Evolutionary conservation across 1,140 invertebrate species (phyloP).

Genomic region (Oreohelix idahoensis): DNA sequence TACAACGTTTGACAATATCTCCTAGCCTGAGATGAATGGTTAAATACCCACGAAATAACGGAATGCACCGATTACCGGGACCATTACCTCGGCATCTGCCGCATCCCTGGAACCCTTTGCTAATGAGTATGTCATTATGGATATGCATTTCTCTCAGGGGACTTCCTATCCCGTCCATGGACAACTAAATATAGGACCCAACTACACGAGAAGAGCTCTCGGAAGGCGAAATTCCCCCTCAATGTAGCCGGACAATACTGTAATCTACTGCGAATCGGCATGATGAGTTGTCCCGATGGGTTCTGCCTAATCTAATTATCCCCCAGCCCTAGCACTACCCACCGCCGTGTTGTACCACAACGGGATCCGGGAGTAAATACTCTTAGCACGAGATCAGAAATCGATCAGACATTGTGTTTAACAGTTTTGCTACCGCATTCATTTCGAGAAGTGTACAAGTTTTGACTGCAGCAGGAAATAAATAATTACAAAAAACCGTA

Average conservation of each 20-base stretch:
- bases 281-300: not conserved
- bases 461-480: not conserved
- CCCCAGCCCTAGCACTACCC: not conserved
- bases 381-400: not conserved
- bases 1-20: too few species aligned
- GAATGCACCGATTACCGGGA: too few species aligned
- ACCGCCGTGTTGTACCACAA: not conserved
- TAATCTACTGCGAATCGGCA: not conserved
- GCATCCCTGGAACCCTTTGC: not conserved
- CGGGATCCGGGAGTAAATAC: not conserved
- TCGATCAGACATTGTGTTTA: not conserved
- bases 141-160: not conserved
- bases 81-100: too few species aligned
- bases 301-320: not conserved
- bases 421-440: not conserved
- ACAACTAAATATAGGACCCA: not conserved
- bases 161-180: not conserved
- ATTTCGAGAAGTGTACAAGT: not conserved
- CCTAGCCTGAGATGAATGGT: too few species aligned
- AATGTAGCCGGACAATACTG: not conserved
- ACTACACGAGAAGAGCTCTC: not conserved
- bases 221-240: not conserved
- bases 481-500: not conserved
- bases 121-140: slow-evolving; percentile 3
- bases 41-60: too few species aligned